A percentile compares a stretch with the other conserved stretches of the same genome.
Conservation (phyloP, 37 sponge, comb jelly and placozoan genomes). For the Ephydatia muelleri region DNA sequence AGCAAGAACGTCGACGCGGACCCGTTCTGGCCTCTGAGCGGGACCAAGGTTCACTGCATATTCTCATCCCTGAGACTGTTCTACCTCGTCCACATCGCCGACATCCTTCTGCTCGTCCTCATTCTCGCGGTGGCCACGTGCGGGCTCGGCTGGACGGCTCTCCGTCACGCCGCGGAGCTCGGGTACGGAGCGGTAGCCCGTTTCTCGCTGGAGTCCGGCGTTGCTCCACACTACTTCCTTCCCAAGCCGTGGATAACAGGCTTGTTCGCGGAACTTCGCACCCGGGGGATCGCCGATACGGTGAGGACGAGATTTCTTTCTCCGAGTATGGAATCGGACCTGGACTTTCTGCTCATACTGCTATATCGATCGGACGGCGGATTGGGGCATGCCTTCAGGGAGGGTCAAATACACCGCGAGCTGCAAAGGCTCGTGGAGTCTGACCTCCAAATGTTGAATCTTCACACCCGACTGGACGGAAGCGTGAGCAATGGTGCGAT, state of each 20-base stretch:
- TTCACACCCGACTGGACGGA: neutral
- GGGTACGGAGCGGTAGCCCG: conserved; percentile 23
- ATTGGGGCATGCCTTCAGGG: conserved; percentile 33
- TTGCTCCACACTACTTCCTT: conserved; percentile 16
- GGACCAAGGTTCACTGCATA: conserved; percentile 19
- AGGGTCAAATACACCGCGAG: conserved; percentile 24
- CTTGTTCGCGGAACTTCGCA: neutral
- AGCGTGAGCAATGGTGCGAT: neutral
- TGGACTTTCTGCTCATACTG: conserved; percentile 35
- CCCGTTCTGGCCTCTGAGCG: conserved; percentile 28
- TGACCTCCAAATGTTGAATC: conserved; percentile 1
- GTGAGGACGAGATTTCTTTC: neutral
- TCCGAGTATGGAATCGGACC: conserved; percentile 21
- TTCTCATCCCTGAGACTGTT: conserved; percentile 46
- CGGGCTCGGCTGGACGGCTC: conserved; percentile 27
- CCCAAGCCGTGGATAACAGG: conserved; percentile 11
- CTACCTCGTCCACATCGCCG: conserved; percentile 6
- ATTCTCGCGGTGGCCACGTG: conserved; percentile 5
- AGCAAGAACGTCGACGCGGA: neutral
- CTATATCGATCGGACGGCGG: conserved; percentile 47
- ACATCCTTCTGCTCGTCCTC: conserved; percentile 35
- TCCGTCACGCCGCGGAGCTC: conserved; percentile 29
- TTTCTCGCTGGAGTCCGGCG: conserved; percentile 38
- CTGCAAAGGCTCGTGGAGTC: conserved; percentile 4
- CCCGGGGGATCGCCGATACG: neutral